These are phyloP conservation scores for Hoplias malabaricus DNA, from an alignment of 2,113 vertebrate species.

Conservation along the genomic window DNA sequence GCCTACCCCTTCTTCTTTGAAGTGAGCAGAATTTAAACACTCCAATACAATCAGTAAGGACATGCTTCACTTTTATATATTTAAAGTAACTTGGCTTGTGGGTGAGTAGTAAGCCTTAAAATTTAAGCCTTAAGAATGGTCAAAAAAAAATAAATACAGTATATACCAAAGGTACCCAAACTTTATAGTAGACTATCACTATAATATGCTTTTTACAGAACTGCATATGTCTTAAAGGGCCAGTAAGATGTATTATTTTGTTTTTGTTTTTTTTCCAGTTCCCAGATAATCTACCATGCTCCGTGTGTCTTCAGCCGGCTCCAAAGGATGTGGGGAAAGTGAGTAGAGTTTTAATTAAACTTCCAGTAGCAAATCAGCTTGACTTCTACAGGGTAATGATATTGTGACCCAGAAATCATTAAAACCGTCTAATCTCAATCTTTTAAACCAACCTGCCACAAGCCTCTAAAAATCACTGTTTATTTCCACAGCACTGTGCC, in stretches of 20 bases:
- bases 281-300: constrained; percentile 93
- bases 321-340: constrained; percentile 86
- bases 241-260: background rate
- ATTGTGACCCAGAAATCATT: no score
- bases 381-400: no score
- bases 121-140: no score
- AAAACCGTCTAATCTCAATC: background rate
- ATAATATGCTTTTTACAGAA: no score
- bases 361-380: background rate
- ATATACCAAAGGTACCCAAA: no score
- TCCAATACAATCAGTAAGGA: no score
- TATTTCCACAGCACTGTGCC: constrained; percentile 79
- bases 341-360: constrained; percentile 24
- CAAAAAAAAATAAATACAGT: background rate
- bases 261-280: constrained; percentile 71
- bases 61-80: no score
- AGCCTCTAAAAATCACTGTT: background rate
- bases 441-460: background rate
- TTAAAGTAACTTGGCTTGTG: no score
- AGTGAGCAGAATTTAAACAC: constrained; percentile 60
- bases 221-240: background rate
- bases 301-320: constrained; percentile 87
- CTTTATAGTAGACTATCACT: no score
- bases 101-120: no score
- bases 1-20: constrained; percentile 90